phyloP scores from a whole-genome alignment of 2,888 invertebrate genomes.

The Camponotus fellah region DNA sequence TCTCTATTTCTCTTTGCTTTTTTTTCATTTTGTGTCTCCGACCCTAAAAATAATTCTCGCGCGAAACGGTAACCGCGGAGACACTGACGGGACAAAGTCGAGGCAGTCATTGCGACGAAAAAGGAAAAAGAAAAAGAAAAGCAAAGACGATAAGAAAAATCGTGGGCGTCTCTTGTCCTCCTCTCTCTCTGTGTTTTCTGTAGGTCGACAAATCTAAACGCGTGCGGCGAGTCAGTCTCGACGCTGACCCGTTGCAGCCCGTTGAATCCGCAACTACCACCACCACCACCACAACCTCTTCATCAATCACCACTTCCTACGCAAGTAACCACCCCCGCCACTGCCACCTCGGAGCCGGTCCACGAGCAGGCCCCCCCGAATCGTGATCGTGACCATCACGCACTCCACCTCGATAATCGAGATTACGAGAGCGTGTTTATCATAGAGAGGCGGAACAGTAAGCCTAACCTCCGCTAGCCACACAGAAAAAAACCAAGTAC shows the following conservation, averaged over 20 bases:
- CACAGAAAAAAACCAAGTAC: constrained; percentile 73
- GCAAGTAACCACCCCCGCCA: constrained; percentile 85
- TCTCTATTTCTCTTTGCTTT: constrained; percentile 31
- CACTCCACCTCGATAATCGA: constrained; percentile 87
- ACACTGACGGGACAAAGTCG: constrained; percentile 42
- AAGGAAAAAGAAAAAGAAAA: constrained; percentile 58
- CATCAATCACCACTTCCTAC: constrained; percentile 85
- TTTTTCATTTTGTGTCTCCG: constrained; percentile 47
- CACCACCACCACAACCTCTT: constrained; percentile 84
- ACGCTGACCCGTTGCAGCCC: constrained; percentile 86
- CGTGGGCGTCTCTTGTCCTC: constrained; percentile 85
- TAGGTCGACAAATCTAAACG: constrained; percentile 86
- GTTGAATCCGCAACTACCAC: constrained; percentile 86
- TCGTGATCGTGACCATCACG: constrained; percentile 86
- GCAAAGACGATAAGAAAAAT: constrained; percentile 67
- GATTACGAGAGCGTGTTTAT: constrained; percentile 93
- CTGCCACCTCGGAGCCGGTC: constrained; percentile 85
- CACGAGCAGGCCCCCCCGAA: constrained; percentile 85
- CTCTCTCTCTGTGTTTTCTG: constrained; percentile 84
- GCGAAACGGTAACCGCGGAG: constrained; percentile 50
- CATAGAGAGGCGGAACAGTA: constrained; percentile 87
- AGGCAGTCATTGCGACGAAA: constrained; percentile 30
- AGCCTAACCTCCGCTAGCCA: constrained; percentile 86
- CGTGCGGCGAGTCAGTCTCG: constrained; percentile 86
- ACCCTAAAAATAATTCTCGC: constrained; percentile 46